Base-by-base conservation (phyloP, 2,888 invertebrate species). In the Caenorhabditis drosophilae region DNA sequence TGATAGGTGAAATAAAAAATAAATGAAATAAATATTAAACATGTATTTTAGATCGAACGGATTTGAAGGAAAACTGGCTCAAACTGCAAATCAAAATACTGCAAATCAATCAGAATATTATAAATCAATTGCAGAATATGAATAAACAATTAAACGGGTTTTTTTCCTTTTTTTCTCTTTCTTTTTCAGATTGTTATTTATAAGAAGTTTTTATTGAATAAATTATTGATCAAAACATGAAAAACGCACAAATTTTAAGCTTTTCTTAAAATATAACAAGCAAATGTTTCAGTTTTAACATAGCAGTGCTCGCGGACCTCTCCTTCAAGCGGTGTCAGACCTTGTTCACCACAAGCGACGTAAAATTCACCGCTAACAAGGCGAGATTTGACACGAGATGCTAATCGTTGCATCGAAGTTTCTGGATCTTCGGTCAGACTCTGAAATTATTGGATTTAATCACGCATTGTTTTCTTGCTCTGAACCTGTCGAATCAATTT, bases 1-100 rank as follows among this genome's bases (percentile, higher is more conserved):
- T 0, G 93, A 98, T 85, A 87, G 98, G 22, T 95, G 94, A 4
- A 22, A 12, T 15, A 9, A 9, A 15, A 1, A 1, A 18, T 3
- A 20, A 35, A 12, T n/a, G 12, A 7, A 2, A n/a, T 15, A 42
- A 34, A 16, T 34, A 11, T 16, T 4, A 2, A 38, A 9, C 15
- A 23, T 23, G 26, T 4, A 15, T 42, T 55, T 50, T 47, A 62
- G 66, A 52, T 68, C 69, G 1, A 97, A 91, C 85, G 97, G 96
- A 0, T 98, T 93, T 84, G 98, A 98, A 84, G 90, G 89, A 79
- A 90, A 91, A 79, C 90, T 90, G 23, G 69, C 77, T 1, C 51
- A 68, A 16, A 46, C 56, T 4, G 73, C 55, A 20, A 80, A 81
- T 60, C 56, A 52, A 18, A 63, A 64, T 18, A 42, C 59, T 1